These are phyloP conservation scores for Laterallus jamaicensis DNA, from an alignment of 2,113 vertebrate species.

Conservation along the genomic window DNA sequence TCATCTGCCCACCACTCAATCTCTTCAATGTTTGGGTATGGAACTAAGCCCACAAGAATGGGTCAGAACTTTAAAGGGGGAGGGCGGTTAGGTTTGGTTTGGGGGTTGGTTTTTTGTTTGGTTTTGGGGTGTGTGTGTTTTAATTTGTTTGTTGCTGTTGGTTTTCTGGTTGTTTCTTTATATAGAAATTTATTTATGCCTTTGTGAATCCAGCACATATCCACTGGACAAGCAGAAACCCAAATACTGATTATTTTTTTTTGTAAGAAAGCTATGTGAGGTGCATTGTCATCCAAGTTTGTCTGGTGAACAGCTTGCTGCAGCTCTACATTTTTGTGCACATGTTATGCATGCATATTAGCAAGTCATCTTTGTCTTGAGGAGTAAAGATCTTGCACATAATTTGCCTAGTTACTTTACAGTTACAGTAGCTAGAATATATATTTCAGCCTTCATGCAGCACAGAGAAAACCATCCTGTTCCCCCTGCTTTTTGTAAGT, in stretches of 20 bases:
- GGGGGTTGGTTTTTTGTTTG: background rate
- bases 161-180: background rate
- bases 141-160: slow-evolving; percentile 15
- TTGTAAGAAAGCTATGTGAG: slow-evolving; percentile 49
- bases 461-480: background rate
- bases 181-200: background rate
- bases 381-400: slow-evolving; percentile 69
- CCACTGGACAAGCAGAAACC: slow-evolving; percentile 48
- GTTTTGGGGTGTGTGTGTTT: background rate
- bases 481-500: background rate
- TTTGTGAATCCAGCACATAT: slow-evolving; percentile 50
- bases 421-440: slow-evolving; percentile 54
- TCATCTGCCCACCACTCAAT: slow-evolving; percentile 81
- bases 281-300: slow-evolving; percentile 67
- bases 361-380: slow-evolving; percentile 76
- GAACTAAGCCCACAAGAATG: slow-evolving; percentile 69
- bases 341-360: slow-evolving; percentile 71
- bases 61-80: slow-evolving; percentile 64
- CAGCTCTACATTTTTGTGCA: slow-evolving; percentile 61
- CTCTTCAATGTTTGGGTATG: slow-evolving; percentile 75
- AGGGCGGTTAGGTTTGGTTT: background rate
- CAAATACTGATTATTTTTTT: slow-evolving; percentile 11
- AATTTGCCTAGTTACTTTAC: slow-evolving; percentile 67
- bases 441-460: background rate
- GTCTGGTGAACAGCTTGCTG: slow-evolving; percentile 62